A percentile compares a stretch with the other conserved stretches of the same genome.
Evolutionary conservation across 2,888 invertebrate species (phyloP).

Genomic region (Synergus laeviventris): DNA sequence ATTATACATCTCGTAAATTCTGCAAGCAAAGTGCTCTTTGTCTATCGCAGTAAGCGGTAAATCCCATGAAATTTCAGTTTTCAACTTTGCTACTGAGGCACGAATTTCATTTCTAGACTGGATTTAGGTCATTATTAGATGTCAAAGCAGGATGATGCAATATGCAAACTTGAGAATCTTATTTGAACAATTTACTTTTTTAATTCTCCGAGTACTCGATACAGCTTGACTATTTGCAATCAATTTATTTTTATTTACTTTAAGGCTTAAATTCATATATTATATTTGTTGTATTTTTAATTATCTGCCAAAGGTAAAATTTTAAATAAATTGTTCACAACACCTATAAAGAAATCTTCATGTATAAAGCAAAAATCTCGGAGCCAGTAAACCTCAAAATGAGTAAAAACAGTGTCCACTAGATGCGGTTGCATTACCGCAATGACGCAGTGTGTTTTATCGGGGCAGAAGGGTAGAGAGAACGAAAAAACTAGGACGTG

Average conservation of each 20-base stretch:
- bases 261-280: background rate
- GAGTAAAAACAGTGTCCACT: background rate
- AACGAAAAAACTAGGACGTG: background rate
- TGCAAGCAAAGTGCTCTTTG: conserved; percentile 20
- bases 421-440: background rate
- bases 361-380: background rate
- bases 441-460: conserved; percentile 1
- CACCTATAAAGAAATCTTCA: background rate
- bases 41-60: conserved; percentile 24
- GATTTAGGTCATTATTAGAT: conserved; percentile 30
- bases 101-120: conserved; percentile 25
- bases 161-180: background rate
- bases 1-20: conserved; percentile 21
- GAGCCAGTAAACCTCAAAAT: background rate
- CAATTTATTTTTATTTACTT: background rate
- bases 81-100: conserved; percentile 29
- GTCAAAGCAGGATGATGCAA: background rate
- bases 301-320: no score
- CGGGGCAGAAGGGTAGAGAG: background rate
- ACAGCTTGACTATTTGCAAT: background rate
- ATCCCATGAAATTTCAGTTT: conserved; percentile 21
- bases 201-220: background rate
- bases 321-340: background rate
- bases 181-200: conserved; percentile 3
- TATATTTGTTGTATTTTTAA: background rate